Percentiles rank a stretch among this genome's conserved stretches.
phyloP scores from a whole-genome alignment of 2,797 vertebrate species.

The Hydrocynus forskahlii region DNA sequence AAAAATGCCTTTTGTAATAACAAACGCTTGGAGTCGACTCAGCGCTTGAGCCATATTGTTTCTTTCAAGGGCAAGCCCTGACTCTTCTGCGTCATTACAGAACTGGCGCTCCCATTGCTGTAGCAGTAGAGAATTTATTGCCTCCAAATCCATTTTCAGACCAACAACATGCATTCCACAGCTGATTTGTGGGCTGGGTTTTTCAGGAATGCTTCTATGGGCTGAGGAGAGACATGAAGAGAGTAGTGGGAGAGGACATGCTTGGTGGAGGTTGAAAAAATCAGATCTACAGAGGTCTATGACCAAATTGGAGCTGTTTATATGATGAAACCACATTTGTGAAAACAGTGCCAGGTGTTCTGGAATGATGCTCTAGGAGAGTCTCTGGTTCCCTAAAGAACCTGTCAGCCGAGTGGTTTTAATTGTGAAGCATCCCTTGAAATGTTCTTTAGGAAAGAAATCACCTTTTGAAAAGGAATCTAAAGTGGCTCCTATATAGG shows the following conservation, averaged over 20 bases:
- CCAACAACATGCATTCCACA: conserved; percentile 85
- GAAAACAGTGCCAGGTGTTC: no score
- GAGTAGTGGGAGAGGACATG: conserved; percentile 1
- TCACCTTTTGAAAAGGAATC: no score
- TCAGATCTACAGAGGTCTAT: not conserved
- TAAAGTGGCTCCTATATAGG: no score
- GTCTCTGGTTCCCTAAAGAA: no score
- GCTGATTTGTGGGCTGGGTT: conserved; percentile 79
- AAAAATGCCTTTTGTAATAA: conserved; percentile 77
- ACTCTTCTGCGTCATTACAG: conserved; percentile 76
- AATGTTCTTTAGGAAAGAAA: no score
- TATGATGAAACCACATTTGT: not conserved
- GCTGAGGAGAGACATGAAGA: conserved; percentile 53
- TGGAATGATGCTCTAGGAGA: no score
- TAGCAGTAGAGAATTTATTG: conserved; percentile 83
- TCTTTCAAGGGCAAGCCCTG: conserved; percentile 77
- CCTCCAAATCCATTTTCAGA: conserved; percentile 81
- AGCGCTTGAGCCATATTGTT: conserved; percentile 72
- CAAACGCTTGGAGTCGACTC: conserved; percentile 72
- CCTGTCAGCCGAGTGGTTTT: no score
- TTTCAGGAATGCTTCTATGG: conserved; percentile 66
- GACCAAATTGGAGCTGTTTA: not conserved
- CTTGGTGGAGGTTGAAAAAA: not conserved
- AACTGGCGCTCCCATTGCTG: conserved; percentile 76
- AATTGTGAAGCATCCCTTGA: no score